Conservation (phyloP, 2,888 invertebrate species). For the Drosophila greeni region DNA sequence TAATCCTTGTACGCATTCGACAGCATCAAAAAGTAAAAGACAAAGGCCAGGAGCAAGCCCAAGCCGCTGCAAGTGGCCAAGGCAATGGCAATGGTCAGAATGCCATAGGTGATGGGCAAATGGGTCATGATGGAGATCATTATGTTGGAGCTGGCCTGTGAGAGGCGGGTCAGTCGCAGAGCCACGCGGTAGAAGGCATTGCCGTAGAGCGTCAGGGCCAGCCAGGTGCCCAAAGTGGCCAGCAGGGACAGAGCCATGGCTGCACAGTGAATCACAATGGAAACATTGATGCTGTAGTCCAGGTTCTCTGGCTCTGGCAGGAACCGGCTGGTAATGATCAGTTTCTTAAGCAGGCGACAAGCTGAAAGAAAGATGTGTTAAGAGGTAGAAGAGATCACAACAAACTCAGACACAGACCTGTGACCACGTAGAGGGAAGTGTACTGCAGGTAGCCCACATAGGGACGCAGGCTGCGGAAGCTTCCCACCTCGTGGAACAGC, state of each 20-base stretch:
- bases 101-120: slow-evolving; percentile 84
- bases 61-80: slow-evolving; percentile 87
- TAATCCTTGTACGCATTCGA: slow-evolving; percentile 85
- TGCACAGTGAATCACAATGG: slow-evolving; percentile 67
- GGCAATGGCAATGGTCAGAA: slow-evolving; percentile 82
- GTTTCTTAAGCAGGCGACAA: slow-evolving; percentile 68
- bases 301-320: slow-evolving; percentile 55
- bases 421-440: slow-evolving; percentile 78
- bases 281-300: slow-evolving; percentile 64
- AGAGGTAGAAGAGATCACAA: neutral
- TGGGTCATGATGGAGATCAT: slow-evolving; percentile 83
- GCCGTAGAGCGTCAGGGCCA: slow-evolving; percentile 59
- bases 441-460: slow-evolving; percentile 82
- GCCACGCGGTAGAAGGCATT: slow-evolving; percentile 62
- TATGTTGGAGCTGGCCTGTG: slow-evolving; percentile 75
- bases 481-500: slow-evolving; percentile 72
- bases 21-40: slow-evolving; percentile 85
- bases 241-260: slow-evolving; percentile 68
- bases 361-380: slow-evolving; percentile 39
- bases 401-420: slow-evolving; percentile 55
- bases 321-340: slow-evolving; percentile 52
- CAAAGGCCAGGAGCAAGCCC: slow-evolving; percentile 83
- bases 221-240: slow-evolving; percentile 57
- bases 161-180: slow-evolving; percentile 63
- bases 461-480: slow-evolving; percentile 80